Percentiles rank a stretch among this genome's conserved stretches.
Conservation (phyloP, 2,113 vertebrate genomes). For the Fregata magnificens region DNA sequence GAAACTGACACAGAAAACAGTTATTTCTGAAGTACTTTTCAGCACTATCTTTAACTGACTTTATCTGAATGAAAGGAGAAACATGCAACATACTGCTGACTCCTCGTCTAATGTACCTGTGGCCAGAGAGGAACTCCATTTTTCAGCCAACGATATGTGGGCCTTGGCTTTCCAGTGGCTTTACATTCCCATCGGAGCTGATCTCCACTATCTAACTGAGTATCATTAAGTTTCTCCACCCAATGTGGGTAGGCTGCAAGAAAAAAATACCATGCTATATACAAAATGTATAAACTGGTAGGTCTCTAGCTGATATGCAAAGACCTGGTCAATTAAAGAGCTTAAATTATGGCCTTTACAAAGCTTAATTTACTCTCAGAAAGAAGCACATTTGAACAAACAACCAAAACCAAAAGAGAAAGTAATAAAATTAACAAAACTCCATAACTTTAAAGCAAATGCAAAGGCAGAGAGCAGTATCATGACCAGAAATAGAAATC, state of each 20-base stretch:
- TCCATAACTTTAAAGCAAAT: not conserved
- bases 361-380: not conserved
- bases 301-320: not conserved
- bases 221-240: constrained; percentile 93
- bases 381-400: not conserved
- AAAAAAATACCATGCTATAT: not conserved
- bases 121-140: constrained; percentile 82
- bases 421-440: not conserved
- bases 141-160: constrained; percentile 91
- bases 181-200: constrained; percentile 92
- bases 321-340: not conserved
- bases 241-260: constrained; percentile 89
- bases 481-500: not conserved
- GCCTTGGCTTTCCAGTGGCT: constrained; percentile 88
- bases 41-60: not conserved
- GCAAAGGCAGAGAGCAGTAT: not conserved
- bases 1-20: not conserved
- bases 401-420: not conserved
- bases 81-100: not conserved
- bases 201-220: constrained; percentile 91
- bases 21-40: not conserved
- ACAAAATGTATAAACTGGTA: not conserved
- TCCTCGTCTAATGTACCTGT: constrained; percentile 78
- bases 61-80: not conserved
- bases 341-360: not conserved